Evolutionary conservation across 1,140 invertebrate genomes (phyloP), one percentile per base, ranked within the genome.

Genomic region (Eumaeus atala): DNA sequence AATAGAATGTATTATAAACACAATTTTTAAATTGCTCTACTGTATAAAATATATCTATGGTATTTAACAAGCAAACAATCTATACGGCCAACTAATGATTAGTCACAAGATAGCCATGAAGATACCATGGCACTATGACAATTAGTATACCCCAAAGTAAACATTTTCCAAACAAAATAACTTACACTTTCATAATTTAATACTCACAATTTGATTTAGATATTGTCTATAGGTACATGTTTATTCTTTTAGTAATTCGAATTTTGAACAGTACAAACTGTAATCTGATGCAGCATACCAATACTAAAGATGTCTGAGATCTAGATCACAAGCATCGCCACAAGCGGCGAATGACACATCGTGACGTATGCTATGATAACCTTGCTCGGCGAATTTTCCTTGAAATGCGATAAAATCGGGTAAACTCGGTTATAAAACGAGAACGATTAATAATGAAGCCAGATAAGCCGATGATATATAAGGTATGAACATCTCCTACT

Each of bases 191-290:
- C 2, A 14, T 14, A 40, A 0, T 40, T 28, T 28, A 28, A 40
- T 40, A 40, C 38, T 40, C 38, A 40, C 38, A 40, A 12, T 40
- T 40, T 12, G 38, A 40, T 40, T 3, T 14, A n/a, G n/a, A n/a
- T n/a, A n/a, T n/a, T n/a, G n/a, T n/a, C n/a, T n/a, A n/a, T n/a
- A n/a, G n/a, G n/a, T n/a, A n/a, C 12, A 40, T 38, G 10, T 38
- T 6, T n/a, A 38, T 12, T 5, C n/a, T 38, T 38, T 38, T 11
- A 12, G n/a, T 11, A 38, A 14, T 40, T 12, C n/a, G 0, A 40
- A 40, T n/a, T 40, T 38, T 3, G 2, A 28, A 40, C n/a, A 14
- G 38, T 12, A 40, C n/a, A 28, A 28, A 28, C 21, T 2, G 2
- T 6, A 28, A 2, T 28, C 21, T 28, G 2, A 40, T n/a, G 12